phyloP scores from a whole-genome alignment of 2,113 vertebrate genomes.

The Litocranius walleri region DNA sequence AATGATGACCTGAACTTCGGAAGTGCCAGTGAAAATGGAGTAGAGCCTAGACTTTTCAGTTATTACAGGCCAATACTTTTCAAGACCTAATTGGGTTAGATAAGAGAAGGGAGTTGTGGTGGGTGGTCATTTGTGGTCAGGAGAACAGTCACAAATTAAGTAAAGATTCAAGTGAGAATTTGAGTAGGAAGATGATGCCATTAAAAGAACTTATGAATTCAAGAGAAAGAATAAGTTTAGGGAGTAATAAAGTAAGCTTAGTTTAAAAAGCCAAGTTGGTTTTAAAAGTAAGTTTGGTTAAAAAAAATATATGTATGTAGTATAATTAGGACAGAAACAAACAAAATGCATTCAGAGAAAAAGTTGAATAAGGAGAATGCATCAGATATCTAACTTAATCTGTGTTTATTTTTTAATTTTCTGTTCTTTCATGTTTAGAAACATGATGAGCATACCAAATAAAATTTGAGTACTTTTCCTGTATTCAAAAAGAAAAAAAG shows the following conservation, averaged over 20 bases:
- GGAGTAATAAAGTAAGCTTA: neutral
- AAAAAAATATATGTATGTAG: no score
- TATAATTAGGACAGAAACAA: neutral
- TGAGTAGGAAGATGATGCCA: neutral
- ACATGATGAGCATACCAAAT: neutral
- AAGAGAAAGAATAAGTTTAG: neutral
- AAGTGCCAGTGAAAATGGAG: neutral
- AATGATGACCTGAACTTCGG: neutral
- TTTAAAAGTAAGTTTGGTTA: neutral
- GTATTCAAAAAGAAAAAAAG: neutral
- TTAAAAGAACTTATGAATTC: slow-evolving; percentile 21
- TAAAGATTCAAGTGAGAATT: neutral
- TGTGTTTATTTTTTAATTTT: neutral
- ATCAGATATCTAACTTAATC: neutral
- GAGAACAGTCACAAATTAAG: neutral
- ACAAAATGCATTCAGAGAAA: neutral
- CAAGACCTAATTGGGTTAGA: neutral
- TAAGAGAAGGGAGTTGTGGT: neutral
- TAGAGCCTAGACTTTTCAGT: neutral
- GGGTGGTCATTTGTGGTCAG: neutral
- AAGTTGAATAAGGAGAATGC: neutral
- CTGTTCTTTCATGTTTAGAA: neutral
- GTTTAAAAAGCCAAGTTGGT: neutral
- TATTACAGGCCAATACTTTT: neutral
- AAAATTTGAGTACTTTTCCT: neutral